Evolutionary conservation across 2,797 vertebrate species (phyloP).

Genomic region (Rachycentron canadum): DNA sequence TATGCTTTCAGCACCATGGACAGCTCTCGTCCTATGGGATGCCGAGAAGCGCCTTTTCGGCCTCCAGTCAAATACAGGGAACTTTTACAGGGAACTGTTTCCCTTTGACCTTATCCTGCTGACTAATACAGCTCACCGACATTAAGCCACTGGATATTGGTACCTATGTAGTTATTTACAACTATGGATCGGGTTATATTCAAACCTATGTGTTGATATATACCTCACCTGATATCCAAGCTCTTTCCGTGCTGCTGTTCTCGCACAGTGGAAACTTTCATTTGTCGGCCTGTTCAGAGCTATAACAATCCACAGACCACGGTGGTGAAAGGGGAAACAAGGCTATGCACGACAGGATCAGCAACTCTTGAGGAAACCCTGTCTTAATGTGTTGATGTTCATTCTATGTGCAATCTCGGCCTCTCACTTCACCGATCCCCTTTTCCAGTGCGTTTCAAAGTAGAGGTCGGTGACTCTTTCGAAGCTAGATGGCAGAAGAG

Average conservation of each 20-base stretch:
- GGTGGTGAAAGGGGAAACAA: background rate
- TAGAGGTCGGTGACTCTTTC: constrained; percentile 73
- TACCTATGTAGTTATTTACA: constrained; percentile 61
- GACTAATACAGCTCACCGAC: constrained; percentile 66
- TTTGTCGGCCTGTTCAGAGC: background rate
- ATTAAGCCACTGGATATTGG: constrained; percentile 55
- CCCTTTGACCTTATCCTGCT: constrained; percentile 49
- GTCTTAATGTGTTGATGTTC: constrained; percentile 35
- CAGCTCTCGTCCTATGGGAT: constrained; percentile 45
- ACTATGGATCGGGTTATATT: constrained; percentile 57
- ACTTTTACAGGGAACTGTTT: constrained; percentile 40
- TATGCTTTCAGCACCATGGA: constrained; percentile 75
- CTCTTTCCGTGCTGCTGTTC: constrained; percentile 15
- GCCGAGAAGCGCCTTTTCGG: background rate
- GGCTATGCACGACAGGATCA: background rate
- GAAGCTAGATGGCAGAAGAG: constrained; percentile 88
- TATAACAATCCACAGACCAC: background rate
- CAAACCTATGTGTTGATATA: constrained; percentile 43
- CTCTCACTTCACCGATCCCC: constrained; percentile 23
- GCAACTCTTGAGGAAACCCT: constrained; percentile 15
- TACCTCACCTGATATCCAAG: constrained; percentile 11
- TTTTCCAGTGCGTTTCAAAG: constrained; percentile 32
- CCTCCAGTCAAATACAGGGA: background rate
- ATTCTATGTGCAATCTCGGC: constrained; percentile 45
- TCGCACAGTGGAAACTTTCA: constrained; percentile 10